Evolutionary conservation across 2,888 invertebrate species (phyloP).

Genomic region (Cylloceria caligata): DNA sequence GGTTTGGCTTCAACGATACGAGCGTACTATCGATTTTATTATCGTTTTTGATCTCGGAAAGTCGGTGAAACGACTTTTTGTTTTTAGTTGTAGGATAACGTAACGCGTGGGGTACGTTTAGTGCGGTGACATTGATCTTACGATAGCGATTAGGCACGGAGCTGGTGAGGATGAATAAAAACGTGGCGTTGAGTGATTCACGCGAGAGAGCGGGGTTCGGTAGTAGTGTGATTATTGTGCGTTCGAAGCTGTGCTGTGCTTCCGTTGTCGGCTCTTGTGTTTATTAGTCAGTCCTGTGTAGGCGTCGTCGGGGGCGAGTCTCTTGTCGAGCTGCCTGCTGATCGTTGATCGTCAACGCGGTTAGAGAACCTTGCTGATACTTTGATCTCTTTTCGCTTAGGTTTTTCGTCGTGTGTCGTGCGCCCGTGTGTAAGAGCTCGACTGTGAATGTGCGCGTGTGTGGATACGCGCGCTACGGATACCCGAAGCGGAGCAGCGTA

Average conservation of each 20-base stretch:
- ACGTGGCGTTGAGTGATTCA: constrained; percentile 9
- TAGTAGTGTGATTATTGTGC: constrained; percentile 31
- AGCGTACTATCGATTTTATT: background rate
- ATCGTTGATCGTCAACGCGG: background rate
- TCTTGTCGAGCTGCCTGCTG: background rate
- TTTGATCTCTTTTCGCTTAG: constrained; percentile 21
- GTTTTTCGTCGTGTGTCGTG: constrained; percentile 2
- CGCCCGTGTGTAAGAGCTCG: background rate
- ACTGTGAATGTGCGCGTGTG: constrained; percentile 20
- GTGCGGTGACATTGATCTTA: background rate
- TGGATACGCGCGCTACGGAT: constrained; percentile 17
- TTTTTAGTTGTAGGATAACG: background rate
- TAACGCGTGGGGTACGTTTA: background rate
- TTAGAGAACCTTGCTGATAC: constrained; percentile 20
- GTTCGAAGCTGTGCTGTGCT: constrained; percentile 5
- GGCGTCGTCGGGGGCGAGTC: constrained; percentile 12
- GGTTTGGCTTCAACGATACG: constrained; percentile 23
- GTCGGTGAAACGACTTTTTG: too few species aligned
- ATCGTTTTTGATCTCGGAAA: background rate
- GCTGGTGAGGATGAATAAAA: background rate
- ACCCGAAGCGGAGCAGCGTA: constrained; percentile 30
- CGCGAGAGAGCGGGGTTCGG: background rate
- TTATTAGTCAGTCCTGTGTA: constrained; percentile 13
- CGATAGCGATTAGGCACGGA: background rate
- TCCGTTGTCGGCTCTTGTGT: constrained; percentile 5